Percentiles rank a stretch among this genome's conserved stretches.
Conservation (phyloP, 2,888 invertebrate species). For the Scelioninae gen. 1 region DNA sequence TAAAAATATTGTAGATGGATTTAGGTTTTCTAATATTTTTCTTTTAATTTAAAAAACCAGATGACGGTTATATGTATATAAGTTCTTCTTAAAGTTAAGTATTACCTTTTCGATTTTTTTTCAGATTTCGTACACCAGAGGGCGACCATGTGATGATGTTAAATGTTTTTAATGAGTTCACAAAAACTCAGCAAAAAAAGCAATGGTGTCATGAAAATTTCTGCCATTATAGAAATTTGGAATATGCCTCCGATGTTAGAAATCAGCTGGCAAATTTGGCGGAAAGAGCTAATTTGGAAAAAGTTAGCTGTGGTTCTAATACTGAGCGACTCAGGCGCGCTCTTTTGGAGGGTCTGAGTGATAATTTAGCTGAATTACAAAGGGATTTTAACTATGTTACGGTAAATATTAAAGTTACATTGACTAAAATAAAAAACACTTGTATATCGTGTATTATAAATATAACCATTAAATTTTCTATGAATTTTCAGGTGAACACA, state of each 20-base stretch:
- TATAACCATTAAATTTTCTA: constrained; percentile 19
- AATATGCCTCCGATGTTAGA: constrained; percentile 91
- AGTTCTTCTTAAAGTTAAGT: too few relatives aligned
- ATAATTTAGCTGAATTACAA: constrained; percentile 93
- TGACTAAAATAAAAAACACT: too few relatives aligned
- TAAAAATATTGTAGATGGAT: too few relatives aligned
- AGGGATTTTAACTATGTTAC: constrained; percentile 89
- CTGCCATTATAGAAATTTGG: constrained; percentile 92
- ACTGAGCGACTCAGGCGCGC: constrained; percentile 87
- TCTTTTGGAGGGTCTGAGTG: constrained; percentile 92
- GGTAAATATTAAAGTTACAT: constrained; percentile 81
- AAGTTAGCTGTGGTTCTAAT: constrained; percentile 79
- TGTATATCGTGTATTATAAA: constrained; percentile 11
- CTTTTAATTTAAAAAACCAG: too few relatives aligned
- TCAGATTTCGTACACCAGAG: constrained; percentile 92
- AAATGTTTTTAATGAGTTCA: constrained; percentile 93
- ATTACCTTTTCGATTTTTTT: too few relatives aligned
- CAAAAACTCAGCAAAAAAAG: constrained; percentile 89
- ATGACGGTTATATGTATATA: too few relatives aligned
- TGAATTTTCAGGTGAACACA: constrained; percentile 85
- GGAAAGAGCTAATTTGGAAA: constrained; percentile 81
- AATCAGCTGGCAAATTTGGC: constrained; percentile 88
- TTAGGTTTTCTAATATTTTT: too few relatives aligned
- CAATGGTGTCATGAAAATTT: constrained; percentile 96
- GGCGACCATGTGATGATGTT: constrained; percentile 97